A percentile compares a stretch with the other conserved stretches of the same genome.
Conservation (phyloP, 2,888 invertebrate genomes). For the Palloptera scutellata region DNA sequence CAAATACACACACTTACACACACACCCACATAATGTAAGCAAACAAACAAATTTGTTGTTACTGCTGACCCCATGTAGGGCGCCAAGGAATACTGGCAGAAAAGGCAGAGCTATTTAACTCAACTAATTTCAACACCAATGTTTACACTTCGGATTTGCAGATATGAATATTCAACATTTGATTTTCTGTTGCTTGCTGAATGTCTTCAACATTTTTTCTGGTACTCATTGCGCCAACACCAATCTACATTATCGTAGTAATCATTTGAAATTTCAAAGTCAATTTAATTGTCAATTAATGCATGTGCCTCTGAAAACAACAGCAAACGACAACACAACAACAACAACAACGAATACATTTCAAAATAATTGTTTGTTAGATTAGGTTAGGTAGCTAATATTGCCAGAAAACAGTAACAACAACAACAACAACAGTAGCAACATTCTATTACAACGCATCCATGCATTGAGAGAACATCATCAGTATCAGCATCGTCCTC, state of each 20-base stretch:
- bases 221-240: neutral
- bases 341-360: too few relatives aligned
- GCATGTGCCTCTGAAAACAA: slow-evolving; percentile 36
- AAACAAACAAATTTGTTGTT: neutral
- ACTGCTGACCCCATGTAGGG: too few relatives aligned
- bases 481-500: slow-evolving; percentile 8
- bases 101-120: neutral
- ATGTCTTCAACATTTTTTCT: neutral
- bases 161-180: neutral
- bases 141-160: neutral
- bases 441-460: neutral
- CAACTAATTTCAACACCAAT: neutral
- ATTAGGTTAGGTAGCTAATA: neutral
- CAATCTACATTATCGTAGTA: neutral
- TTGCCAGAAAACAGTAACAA: slow-evolving; percentile 33
- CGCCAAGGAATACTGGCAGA: neutral
- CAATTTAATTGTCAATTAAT: slow-evolving; percentile 61
- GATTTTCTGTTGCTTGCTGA: neutral
- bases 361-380: too few relatives aligned
- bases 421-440: slow-evolving; percentile 6
- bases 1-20: neutral
- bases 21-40: neutral
- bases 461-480: slow-evolving; percentile 12
- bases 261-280: slow-evolving; percentile 47
- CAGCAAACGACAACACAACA: too few relatives aligned